Evolutionary conservation across 2,113 vertebrate species (phyloP).

Genomic region (Lichenostomus cassidix): DNA sequence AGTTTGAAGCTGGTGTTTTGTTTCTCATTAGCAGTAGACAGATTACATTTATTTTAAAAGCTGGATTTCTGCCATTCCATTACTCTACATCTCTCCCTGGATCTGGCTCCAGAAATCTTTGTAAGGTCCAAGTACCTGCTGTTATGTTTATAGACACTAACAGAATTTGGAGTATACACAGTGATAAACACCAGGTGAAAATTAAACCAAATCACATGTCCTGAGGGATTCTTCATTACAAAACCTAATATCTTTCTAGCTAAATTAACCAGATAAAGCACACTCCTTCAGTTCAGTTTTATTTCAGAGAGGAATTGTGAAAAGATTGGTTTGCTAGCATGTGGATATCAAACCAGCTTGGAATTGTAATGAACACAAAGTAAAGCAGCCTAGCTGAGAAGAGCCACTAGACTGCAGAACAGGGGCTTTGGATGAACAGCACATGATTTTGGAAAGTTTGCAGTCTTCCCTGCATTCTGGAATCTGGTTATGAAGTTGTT

Average conservation of each 20-base stretch:
- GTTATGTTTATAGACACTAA: constrained; percentile 9
- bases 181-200: constrained; percentile 33
- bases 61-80: constrained; percentile 50
- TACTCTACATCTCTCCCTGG: background rate
- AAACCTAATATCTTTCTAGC: background rate
- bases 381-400: background rate
- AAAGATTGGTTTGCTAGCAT: background rate
- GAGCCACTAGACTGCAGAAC: background rate
- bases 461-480: background rate
- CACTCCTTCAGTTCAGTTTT: background rate
- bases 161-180: background rate
- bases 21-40: constrained; percentile 50
- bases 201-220: constrained; percentile 25
- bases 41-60: constrained; percentile 46
- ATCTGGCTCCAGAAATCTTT: constrained; percentile 33
- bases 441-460: background rate
- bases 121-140: constrained; percentile 47
- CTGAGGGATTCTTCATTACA: constrained; percentile 1
- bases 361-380: background rate
- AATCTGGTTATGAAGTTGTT: background rate
- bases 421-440: background rate
- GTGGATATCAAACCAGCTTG: background rate
- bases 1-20: constrained; percentile 36
- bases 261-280: constrained; percentile 2
- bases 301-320: background rate